These are phyloP conservation scores for Diorhabda carinulata DNA, from an alignment of 1,140 invertebrate genomes.

Conservation along the genomic window DNA sequence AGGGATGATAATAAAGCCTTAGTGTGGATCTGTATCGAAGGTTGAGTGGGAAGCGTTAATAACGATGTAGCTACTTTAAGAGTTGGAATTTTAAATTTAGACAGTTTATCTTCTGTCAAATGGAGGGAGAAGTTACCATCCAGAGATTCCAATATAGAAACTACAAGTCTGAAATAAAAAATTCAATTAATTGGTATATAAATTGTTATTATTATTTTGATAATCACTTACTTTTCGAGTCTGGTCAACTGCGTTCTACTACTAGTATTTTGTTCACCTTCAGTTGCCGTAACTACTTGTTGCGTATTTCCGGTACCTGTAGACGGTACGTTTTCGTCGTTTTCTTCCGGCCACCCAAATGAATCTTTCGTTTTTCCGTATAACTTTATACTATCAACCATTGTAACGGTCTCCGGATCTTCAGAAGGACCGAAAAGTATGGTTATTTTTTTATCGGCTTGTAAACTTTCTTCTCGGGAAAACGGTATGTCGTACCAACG, in stretches of 20 bases:
- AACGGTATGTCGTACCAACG: constrained; percentile 96
- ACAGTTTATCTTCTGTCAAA: constrained; percentile 47
- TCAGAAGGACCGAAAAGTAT: constrained; percentile 88
- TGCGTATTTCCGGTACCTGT: constrained; percentile 7
- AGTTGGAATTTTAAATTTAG: constrained; percentile 54
- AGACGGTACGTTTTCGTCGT: constrained; percentile 65
- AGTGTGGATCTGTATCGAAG: constrained; percentile 71
- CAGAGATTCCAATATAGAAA: constrained; percentile 70
- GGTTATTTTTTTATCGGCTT: constrained; percentile 86
- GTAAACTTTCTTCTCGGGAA: constrained; percentile 88
- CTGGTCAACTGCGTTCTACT: constrained; percentile 8
- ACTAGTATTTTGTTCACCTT: constrained; percentile 14
- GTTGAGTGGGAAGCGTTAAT: constrained; percentile 78
- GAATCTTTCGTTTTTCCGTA: constrained; percentile 94
- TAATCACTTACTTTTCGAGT: constrained; percentile 14
- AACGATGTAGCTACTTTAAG: constrained; percentile 73
- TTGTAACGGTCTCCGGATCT: constrained; percentile 33
- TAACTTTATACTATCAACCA: constrained; percentile 50
- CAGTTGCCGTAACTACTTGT: constrained; percentile 9
- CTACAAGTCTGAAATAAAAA: constrained; percentile 56
- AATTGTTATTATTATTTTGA: constrained; percentile 48
- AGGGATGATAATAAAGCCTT: constrained; percentile 78
- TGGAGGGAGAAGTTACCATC: constrained; percentile 62
- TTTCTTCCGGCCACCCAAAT: constrained; percentile 96
- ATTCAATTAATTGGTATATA: constrained; percentile 22